Percentiles rank a stretch among this genome's conserved stretches.
Conservation (phyloP, 2,797 vertebrate species). For the Peromyscus attwateri region DNA sequence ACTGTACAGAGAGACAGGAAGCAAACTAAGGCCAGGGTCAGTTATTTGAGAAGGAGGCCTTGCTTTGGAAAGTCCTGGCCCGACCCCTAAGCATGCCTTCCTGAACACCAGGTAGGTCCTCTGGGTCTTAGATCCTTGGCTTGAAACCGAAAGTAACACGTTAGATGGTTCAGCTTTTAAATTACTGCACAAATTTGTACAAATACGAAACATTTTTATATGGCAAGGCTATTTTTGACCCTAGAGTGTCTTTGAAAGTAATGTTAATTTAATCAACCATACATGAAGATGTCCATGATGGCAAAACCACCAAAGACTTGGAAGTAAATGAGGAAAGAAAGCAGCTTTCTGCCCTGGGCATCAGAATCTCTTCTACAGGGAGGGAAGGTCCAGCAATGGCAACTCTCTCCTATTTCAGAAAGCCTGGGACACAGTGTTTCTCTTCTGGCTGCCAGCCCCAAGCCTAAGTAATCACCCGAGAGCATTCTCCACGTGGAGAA, state of each 20-base stretch:
- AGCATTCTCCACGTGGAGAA: slow-evolving; percentile 81
- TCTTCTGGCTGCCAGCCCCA: slow-evolving; percentile 77
- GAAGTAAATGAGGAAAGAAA: background rate
- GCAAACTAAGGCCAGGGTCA: background rate
- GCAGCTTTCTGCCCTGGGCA: background rate
- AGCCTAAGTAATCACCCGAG: slow-evolving; percentile 76
- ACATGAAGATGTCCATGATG: background rate
- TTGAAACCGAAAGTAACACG: slow-evolving; percentile 16
- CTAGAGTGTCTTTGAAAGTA: slow-evolving; percentile 16
- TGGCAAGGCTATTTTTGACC: slow-evolving; percentile 14
- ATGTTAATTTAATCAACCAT: slow-evolving; percentile 51
- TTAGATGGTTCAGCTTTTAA: slow-evolving; percentile 21
- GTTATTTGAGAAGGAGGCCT: slow-evolving; percentile 39
- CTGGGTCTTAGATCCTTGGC: slow-evolving; percentile 23
- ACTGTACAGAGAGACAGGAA: slow-evolving; percentile 31
- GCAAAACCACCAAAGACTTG: slow-evolving; percentile 17
- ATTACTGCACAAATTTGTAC: slow-evolving; percentile 24
- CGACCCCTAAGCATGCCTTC: slow-evolving; percentile 33
- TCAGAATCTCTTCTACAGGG: background rate
- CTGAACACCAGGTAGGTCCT: slow-evolving; percentile 48
- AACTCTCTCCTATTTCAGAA: slow-evolving; percentile 59
- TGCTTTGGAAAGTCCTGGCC: background rate
- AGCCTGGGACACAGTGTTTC: slow-evolving; percentile 60
- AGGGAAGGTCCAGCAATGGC: slow-evolving; percentile 36
- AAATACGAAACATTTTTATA: slow-evolving; percentile 45